A percentile compares a stretch with the other conserved stretches of the same genome.
These are phyloP conservation scores for Lagenorhynchus albirostris DNA, from an alignment of 2,113 vertebrate species.

Conservation along the genomic window DNA sequence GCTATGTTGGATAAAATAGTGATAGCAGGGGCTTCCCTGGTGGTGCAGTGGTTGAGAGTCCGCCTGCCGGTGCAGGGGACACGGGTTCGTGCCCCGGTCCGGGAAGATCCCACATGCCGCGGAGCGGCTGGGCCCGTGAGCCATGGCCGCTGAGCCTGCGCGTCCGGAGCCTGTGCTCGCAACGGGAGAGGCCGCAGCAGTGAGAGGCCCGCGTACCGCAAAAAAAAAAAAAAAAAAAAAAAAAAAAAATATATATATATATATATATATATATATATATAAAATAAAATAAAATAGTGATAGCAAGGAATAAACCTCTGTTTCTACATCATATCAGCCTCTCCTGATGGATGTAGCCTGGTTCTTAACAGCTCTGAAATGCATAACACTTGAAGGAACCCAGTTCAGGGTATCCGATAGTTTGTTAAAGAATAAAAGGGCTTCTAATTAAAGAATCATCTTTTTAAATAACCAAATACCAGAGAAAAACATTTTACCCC, in stretches of 20 bases:
- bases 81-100: no score
- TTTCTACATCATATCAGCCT: not conserved
- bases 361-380: slow-evolving; percentile 24
- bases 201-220: no score
- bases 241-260: no score
- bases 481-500: not conserved
- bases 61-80: no score
- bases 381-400: not conserved
- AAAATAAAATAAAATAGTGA: not conserved
- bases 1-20: not conserved
- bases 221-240: no score
- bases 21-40: not conserved
- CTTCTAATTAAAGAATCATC: not conserved
- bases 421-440: slow-evolving; percentile 15
- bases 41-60: no score
- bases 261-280: no score
- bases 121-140: no score
- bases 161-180: no score
- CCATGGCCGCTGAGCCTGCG: no score
- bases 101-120: no score
- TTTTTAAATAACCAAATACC: slow-evolving; percentile 4
- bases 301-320: not conserved
- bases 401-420: not conserved
- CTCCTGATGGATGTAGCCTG: not conserved
- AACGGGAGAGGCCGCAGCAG: no score